phyloP scores from a whole-genome alignment of 2,797 vertebrate genomes.

The Gobionotothen gibberifrons region DNA sequence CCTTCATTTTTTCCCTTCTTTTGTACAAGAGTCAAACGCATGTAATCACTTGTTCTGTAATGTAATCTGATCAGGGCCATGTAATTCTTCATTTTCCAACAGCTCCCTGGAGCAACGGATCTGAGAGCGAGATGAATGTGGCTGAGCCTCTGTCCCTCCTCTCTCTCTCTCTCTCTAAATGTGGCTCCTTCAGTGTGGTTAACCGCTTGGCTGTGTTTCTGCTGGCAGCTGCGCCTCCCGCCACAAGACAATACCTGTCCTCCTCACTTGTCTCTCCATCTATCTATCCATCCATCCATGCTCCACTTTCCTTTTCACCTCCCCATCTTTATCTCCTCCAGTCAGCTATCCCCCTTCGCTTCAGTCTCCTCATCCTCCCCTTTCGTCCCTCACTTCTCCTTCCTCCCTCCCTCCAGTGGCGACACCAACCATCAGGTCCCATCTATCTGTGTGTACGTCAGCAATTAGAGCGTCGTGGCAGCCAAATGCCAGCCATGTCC shows the following conservation, averaged over 20 bases:
- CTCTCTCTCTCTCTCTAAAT: slow-evolving; percentile 62
- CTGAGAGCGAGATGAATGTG: slow-evolving; percentile 75
- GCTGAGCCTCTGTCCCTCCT: slow-evolving; percentile 47
- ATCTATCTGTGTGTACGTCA: slow-evolving; percentile 99
- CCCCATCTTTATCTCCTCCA: slow-evolving; percentile 21
- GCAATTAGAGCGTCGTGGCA: slow-evolving; percentile 98
- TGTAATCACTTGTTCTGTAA: slow-evolving; percentile 82
- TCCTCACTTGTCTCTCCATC: slow-evolving; percentile 60
- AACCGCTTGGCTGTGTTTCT: slow-evolving; percentile 63
- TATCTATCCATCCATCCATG: slow-evolving; percentile 34
- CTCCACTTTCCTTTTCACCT: slow-evolving; percentile 30
- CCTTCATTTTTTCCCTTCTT: slow-evolving; percentile 68
- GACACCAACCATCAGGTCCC: slow-evolving; percentile 95
- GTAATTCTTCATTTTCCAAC: slow-evolving; percentile 84
- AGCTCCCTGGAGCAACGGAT: slow-evolving; percentile 80
- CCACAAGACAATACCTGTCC: slow-evolving; percentile 66
- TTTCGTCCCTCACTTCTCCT: slow-evolving; percentile 22
- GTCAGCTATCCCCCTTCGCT: slow-evolving; percentile 23
- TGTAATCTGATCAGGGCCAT: slow-evolving; percentile 82
- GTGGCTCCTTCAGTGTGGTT: slow-evolving; percentile 69
- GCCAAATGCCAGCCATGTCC: slow-evolving; percentile 99
- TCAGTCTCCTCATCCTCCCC: slow-evolving; percentile 23
- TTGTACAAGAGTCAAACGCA: slow-evolving; percentile 77
- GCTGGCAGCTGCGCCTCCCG: slow-evolving; percentile 62
- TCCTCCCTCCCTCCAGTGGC: slow-evolving; percentile 66